phyloP scores from a whole-genome alignment of 2,113 vertebrate species.

The Sinocyclocheilus rhinocerous region DNA sequence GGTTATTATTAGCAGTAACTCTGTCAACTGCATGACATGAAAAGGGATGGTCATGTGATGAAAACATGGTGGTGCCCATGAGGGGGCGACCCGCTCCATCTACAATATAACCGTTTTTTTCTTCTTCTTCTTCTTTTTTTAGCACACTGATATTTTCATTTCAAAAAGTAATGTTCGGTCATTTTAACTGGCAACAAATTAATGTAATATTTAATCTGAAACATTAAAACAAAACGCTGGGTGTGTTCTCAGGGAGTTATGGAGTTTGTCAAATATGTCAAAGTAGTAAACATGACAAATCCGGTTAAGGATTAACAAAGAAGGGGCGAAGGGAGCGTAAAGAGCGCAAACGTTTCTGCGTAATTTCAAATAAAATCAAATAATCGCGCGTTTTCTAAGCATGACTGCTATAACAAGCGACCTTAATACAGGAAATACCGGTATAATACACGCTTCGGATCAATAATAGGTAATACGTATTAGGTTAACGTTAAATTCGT shows the following conservation, averaged over 20 bases:
- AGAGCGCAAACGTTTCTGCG: not conserved
- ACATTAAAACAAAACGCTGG: not conserved
- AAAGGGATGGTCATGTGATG: not conserved
- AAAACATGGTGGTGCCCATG: not conserved
- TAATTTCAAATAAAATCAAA: not conserved
- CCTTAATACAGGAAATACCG: not conserved
- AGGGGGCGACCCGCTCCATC: constrained; percentile 4
- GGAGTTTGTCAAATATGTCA: constrained; percentile 22
- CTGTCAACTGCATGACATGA: not conserved
- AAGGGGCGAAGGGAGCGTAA: not conserved
- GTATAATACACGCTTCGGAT: not conserved
- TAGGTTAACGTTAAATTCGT: not conserved
- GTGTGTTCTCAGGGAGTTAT: not conserved
- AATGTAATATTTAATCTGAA: not conserved
- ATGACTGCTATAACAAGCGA: not conserved
- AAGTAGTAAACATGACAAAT: constrained; percentile 20
- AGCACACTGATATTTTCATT: not conserved
- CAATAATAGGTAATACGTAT: not conserved
- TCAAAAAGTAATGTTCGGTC: not conserved
- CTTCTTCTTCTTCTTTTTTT: too few relatives aligned
- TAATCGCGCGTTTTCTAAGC: not conserved
- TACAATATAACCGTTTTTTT: not conserved
- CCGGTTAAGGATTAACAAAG: constrained; percentile 31
- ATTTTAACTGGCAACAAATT: not conserved
- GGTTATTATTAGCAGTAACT: too few relatives aligned